Base-by-base conservation (phyloP, 2,113 vertebrate genomes). In the Pogonocichla stellata region DNA sequence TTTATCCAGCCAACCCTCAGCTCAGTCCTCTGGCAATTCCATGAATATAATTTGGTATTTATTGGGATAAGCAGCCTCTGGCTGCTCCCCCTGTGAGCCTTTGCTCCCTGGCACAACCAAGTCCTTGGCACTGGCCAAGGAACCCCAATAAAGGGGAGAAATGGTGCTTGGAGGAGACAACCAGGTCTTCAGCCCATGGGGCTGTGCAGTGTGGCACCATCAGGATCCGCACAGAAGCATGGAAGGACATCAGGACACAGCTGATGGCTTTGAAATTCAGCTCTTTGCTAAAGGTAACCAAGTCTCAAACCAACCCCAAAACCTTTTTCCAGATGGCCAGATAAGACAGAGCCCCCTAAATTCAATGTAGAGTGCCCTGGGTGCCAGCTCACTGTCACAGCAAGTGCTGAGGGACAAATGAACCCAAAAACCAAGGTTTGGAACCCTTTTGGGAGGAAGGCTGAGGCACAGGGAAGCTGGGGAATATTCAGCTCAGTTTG, bases 141-240 rank as follows among this genome's bases (percentile, higher is more conserved):
- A 67, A 64, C 0, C 0, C 45, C 1, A 0, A 40, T 19, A 64
- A 2, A 85, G 36, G 48, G 79, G 72, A 45, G 40, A 53, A 20
- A 19, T 31, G 61, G 33, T 50, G 45, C 48, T 4, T 31, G 54
- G 67, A 56, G 61, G 50, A 23, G 42, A 29, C 4, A 61, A 61
- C 15, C 67, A 31, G 22, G 13, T 15, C 71, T 70, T 65, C 36
- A 87, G 36, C 36, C 47, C 38, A 9, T 2, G 19, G 42, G 43
- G 5, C 3, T 47, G 16, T 48, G 48, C 62, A 26, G 12, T 3
- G 8, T 8, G 29, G 29, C 58, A 36, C 4, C 14, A 3, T 38
- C 64, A 23, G 66, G 19, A 50, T 16, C 51, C 78, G 90, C 8
- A 2, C 3, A 4, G 75, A 94, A 47, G 34, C 15, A 16, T 3